Base-by-base conservation (phyloP, 2,797 vertebrate species). In the Eulemur rubriventer region DNA sequence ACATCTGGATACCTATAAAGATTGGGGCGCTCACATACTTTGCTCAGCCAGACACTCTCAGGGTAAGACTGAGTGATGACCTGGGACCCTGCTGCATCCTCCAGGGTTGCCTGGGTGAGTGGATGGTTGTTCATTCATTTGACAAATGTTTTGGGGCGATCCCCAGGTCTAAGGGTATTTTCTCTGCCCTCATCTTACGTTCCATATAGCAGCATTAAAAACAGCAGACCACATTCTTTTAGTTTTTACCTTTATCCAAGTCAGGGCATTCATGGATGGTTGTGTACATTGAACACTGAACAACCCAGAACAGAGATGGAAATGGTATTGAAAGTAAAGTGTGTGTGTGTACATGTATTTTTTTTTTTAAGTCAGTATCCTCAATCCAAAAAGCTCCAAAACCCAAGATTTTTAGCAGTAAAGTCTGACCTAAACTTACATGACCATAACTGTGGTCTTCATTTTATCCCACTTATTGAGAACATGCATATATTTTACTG, bases 31-130 rank as follows among this genome's bases (percentile, higher is more conserved):
- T 98, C 2, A 98, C 98, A 0, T 98, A 99, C 98, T 99, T 99
- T 4, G 99, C 99, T 38, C 99, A 99, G 38, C 99, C 99, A 0
- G 99, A 99, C 0, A 99, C 99, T 0, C 98, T 99, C 63, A 99
- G 99, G 99, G 99, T 99, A 98, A 99, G 98, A 43, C 14, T 0
- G 28, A 18, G 20, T 12, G 41, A 5, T 12, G n/a, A 0, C 33
- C 16, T 5, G 14, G 12, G 35, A 10, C 5, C 35, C 41, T 6
- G 1, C 43, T 14, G 16, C 0, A 13, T 28, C 38, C 91, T 20
- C 9, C 1, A 52, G 57, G 67, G 52, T 9, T 14, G 72, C 22
- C 55, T 0, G 18, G 61, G 13, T 2, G 7, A 4, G 20, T 26
- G 50, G 26, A 7, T 14, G 14, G 35, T 1, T 12, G 12, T 22